Base-by-base conservation (phyloP, 2,888 invertebrate species). In the Seira musarum region DNA sequence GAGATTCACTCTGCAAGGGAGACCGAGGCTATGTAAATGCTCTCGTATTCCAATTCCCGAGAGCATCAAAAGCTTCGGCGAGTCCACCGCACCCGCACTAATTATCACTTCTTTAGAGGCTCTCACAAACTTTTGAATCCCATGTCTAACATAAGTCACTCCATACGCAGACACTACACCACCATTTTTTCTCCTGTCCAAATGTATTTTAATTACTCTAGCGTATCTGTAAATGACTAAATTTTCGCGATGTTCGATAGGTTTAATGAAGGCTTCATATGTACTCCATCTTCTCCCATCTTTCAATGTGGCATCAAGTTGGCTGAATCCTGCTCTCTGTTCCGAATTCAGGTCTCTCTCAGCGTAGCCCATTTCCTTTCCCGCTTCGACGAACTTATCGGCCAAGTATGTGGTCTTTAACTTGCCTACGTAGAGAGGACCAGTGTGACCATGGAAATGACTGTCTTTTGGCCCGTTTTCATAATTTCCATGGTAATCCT, bases 211-310 rank as follows among this genome's bases (percentile, higher is more conserved):
- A 57, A 85, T 85, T 13, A 67, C 86, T 67, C 84, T 81, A 2
- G 86, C 81, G 66, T 82, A 84, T 77, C 81, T 84, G 53, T 83
- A 65, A 81, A 86, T 84, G 0, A 83, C 85, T 2, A 86, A 74
- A 0, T 82, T 80, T 35, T 63, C 73, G 69, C 86, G 70, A 21
- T 76, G 8, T 57, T 77, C 49, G 6, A 79, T 81, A 40, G 86
- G 86, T 77, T 85, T 77, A 30, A 86, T 64, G 60, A 83, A 86
- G 1, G 84, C 85, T 61, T 75, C 81, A 65, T 85, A 85, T 6
- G 86, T 82, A 60, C 82, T 85, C 70, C 81, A 74, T n/a, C 86
- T 82, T 25, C 83, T 60, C 1, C 86, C 86, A 15, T 79, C 83
- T 67, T 71, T 84, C 46, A 83, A 69, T 24, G 84, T 83, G 0